phyloP scores from a whole-genome alignment of 2,113 vertebrate species.

The Megalops atlanticus region DNA sequence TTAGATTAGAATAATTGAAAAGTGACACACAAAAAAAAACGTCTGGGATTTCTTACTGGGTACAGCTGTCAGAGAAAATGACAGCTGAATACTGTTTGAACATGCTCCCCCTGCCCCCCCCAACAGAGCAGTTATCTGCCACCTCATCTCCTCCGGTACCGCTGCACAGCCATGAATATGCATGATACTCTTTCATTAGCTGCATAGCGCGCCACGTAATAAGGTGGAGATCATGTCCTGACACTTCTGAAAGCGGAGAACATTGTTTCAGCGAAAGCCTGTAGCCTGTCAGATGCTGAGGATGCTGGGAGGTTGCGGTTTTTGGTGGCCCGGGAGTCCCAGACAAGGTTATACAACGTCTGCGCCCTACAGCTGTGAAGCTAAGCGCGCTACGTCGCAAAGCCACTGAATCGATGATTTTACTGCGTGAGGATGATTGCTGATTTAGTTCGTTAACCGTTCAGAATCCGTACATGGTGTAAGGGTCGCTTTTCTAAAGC shows the following conservation, averaged over 20 bases:
- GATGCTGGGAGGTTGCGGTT: too few species aligned
- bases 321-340: too few species aligned
- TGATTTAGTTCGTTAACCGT: too few species aligned
- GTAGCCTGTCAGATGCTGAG: background rate
- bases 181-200: background rate
- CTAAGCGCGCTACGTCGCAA: too few species aligned
- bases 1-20: background rate
- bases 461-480: too few species aligned
- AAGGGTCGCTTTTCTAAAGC: too few species aligned
- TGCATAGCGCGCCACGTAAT: background rate
- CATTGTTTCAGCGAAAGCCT: background rate
- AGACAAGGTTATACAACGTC: too few species aligned
- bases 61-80: background rate
- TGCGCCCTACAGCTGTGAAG: too few species aligned
- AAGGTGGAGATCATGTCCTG: background rate
- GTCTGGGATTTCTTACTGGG: background rate
- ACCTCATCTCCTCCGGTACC: background rate
- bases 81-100: background rate
- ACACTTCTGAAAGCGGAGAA: background rate
- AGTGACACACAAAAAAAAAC: background rate
- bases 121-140: background rate
- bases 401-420: too few species aligned
- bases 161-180: constrained; percentile 1
- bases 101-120: too few species aligned
- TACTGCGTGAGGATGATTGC: too few species aligned